Conservation (phyloP, 2,888 invertebrate genomes). For the Stenurella melanura region DNA sequence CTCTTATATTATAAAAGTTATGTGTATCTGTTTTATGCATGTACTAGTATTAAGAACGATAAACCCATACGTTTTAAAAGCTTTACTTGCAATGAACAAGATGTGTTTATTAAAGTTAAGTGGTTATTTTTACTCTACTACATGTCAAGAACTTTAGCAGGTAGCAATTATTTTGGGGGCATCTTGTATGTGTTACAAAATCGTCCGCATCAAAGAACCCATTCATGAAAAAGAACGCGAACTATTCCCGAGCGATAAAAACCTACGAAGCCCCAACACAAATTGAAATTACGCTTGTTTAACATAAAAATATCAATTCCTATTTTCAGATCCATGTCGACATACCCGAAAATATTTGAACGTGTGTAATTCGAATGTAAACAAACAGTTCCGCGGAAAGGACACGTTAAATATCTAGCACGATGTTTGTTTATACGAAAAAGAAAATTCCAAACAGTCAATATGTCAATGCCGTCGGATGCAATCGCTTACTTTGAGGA, state of each 20-base stretch:
- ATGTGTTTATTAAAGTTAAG: too few species aligned
- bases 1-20: too few species aligned
- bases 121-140: too few species aligned
- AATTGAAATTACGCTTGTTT: not conserved
- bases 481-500: conserved; percentile 24
- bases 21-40: too few species aligned
- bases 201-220: not conserved
- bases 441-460: conserved; percentile 46
- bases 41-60: too few species aligned
- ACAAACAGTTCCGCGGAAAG: conserved; percentile 44
- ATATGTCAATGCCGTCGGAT: conserved; percentile 45
- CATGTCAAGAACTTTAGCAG: too few species aligned
- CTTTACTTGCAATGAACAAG: too few species aligned
- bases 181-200: not conserved
- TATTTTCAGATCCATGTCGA: conserved; percentile 50
- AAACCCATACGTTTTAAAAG: too few species aligned
- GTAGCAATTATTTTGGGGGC: not conserved
- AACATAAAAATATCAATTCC: conserved; percentile 34
- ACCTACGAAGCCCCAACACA: not conserved
- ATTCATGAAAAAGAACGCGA: not conserved
- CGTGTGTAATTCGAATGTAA: conserved; percentile 42
- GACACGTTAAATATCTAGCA: conserved; percentile 40
- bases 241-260: not conserved
- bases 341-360: conserved; percentile 43
- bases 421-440: conserved; percentile 46